Percentiles rank a stretch among this genome's conserved stretches.
Evolutionary conservation across 2,888 invertebrate species (phyloP).

Genomic region (Lycophotia porphyrea): DNA sequence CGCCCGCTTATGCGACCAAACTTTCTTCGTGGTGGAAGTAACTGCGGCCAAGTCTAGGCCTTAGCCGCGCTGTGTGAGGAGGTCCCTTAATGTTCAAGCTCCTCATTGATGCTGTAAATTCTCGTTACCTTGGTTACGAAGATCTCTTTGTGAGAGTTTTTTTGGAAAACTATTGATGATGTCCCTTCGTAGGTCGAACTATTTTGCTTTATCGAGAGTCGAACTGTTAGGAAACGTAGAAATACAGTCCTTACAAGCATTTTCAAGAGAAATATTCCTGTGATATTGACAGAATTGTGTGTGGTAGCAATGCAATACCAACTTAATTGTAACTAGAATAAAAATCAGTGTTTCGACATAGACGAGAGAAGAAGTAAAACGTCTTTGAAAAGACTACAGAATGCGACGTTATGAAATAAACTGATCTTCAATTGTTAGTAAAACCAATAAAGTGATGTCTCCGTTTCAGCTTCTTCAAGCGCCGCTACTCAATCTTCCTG

Average conservation of each 20-base stretch:
- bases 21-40: neutral
- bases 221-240: neutral
- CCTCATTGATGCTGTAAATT: neutral
- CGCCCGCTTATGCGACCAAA: neutral
- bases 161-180: neutral
- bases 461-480: conserved; percentile 91
- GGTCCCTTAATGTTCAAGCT: neutral
- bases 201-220: neutral
- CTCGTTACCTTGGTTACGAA: neutral
- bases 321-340: neutral
- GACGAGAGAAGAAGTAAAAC: neutral
- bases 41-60: neutral
- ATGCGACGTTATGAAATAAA: neutral
- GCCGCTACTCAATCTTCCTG: conserved; percentile 92
- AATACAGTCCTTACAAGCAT: neutral
- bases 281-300: neutral
- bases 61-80: neutral
- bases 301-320: neutral
- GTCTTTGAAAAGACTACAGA: neutral
- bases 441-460: neutral
- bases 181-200: neutral
- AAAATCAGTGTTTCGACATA: neutral
- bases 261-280: neutral
- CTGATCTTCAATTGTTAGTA: neutral
- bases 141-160: neutral